Conservation (phyloP, 2,888 invertebrate species). For the Tipula lateralis region DNA sequence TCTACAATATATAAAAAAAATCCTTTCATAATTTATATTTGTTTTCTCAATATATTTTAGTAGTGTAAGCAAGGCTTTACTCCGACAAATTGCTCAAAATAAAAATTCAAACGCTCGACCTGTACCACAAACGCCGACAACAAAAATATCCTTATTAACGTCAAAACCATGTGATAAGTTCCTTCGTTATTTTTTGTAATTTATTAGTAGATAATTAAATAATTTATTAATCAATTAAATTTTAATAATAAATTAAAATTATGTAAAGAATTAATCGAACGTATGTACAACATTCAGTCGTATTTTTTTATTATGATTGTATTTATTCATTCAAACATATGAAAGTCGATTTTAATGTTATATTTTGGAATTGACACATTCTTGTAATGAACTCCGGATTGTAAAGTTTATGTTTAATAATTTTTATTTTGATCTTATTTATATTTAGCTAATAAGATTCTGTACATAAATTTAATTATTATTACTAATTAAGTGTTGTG, state of each 20-base stretch:
- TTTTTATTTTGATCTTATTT: background rate
- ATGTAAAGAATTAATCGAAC: background rate
- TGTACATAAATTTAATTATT: background rate
- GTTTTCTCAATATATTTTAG: background rate
- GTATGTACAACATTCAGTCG: background rate
- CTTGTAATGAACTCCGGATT: background rate
- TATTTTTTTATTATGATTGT: background rate
- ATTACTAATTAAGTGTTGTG: background rate
- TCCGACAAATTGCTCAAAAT: background rate
- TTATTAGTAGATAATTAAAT: background rate
- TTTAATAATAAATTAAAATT: background rate
- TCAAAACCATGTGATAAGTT: background rate
- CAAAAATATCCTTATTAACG: background rate
- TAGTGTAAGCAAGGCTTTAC: background rate
- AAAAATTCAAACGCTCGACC: background rate
- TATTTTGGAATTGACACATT: background rate
- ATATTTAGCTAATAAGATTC: background rate
- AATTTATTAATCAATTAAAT: background rate
- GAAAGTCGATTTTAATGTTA: slow-evolving; percentile 4
- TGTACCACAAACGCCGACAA: background rate
- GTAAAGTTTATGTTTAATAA: background rate
- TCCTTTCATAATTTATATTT: too few relatives aligned
- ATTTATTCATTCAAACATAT: background rate
- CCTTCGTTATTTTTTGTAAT: background rate
- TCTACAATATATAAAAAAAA: too few relatives aligned